Evolutionary conservation across 2,113 vertebrate species (phyloP).

Genomic region (Takifugu flavidus): DNA sequence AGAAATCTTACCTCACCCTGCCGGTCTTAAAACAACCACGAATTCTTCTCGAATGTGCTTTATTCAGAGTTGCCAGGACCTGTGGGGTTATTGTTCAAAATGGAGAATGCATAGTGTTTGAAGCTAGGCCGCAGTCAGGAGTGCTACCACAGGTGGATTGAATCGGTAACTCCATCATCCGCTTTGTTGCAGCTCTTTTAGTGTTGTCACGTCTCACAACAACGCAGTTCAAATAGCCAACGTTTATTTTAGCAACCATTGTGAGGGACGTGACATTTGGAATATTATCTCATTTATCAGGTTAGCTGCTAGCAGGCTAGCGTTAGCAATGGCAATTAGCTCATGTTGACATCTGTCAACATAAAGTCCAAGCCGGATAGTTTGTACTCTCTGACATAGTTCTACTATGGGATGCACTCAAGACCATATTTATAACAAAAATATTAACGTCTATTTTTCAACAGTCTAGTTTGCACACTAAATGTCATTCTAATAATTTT

Average conservation of each 20-base stretch:
- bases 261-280: rapidly evolving
- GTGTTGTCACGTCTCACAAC: background rate
- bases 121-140: constrained; percentile 64
- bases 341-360: constrained; percentile 8
- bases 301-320: constrained; percentile 55
- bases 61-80: constrained; percentile 56
- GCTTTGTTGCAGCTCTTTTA: background rate
- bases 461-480: too few species aligned
- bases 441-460: background rate
- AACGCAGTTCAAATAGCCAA: background rate
- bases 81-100: constrained; percentile 86
- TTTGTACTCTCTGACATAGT: background rate
- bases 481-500: too few species aligned
- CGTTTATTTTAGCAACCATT: rapidly evolving
- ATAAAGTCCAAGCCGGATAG: background rate
- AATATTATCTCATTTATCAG: background rate
- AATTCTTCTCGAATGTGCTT: background rate
- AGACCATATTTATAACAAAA: background rate
- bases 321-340: constrained; percentile 45
- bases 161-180: background rate
- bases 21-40: background rate
- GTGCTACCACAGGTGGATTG: constrained; percentile 38
- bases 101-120: constrained; percentile 83
- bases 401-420: background rate
- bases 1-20: background rate